A percentile compares a stretch with the other conserved stretches of the same genome.
These are phyloP conservation scores for Amphipoea oculea DNA, from an alignment of 2,888 invertebrate species.

Conservation along the genomic window DNA sequence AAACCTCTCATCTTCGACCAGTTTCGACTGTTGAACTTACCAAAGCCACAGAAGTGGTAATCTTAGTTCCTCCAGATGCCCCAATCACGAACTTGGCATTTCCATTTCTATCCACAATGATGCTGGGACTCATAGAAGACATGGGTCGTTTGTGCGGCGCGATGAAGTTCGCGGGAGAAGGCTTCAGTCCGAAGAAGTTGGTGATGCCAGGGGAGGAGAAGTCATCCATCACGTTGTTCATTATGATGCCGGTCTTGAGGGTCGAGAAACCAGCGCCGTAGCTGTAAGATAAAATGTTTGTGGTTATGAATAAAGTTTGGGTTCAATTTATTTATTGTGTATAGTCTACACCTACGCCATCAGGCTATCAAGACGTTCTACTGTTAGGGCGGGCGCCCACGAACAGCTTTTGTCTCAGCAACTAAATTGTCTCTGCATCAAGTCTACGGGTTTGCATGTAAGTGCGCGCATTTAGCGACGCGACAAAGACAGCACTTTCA, in stretches of 20 bases:
- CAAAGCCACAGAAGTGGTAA: conserved; percentile 93
- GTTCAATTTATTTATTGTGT: background rate
- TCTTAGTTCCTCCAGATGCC: conserved; percentile 96
- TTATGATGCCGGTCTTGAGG: conserved; percentile 95
- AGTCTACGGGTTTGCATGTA: too few relatives aligned
- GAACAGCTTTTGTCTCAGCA: too few relatives aligned
- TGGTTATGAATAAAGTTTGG: background rate
- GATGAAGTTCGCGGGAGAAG: conserved; percentile 95
- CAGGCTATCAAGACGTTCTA: background rate
- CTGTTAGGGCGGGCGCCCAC: background rate
- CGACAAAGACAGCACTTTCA: too few relatives aligned
- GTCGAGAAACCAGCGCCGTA: conserved; percentile 96
- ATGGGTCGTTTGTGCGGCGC: conserved; percentile 95
- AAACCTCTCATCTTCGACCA: background rate
- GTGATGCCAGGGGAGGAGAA: conserved; percentile 95
- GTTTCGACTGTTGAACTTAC: conserved; percentile 80
- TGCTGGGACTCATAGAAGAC: conserved; percentile 96
- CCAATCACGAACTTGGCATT: conserved; percentile 94
- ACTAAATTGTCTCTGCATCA: too few relatives aligned
- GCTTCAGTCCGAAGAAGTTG: conserved; percentile 93
- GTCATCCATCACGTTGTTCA: conserved; percentile 99
- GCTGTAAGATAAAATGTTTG: conserved; percentile 84
- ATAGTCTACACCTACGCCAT: background rate
- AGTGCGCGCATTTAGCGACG: too few relatives aligned
- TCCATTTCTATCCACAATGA: conserved; percentile 92